Percentiles rank a stretch among this genome's conserved stretches.
phyloP scores from a whole-genome alignment of 1,140 invertebrate species.

The Drosophila sturtevanti region DNA sequence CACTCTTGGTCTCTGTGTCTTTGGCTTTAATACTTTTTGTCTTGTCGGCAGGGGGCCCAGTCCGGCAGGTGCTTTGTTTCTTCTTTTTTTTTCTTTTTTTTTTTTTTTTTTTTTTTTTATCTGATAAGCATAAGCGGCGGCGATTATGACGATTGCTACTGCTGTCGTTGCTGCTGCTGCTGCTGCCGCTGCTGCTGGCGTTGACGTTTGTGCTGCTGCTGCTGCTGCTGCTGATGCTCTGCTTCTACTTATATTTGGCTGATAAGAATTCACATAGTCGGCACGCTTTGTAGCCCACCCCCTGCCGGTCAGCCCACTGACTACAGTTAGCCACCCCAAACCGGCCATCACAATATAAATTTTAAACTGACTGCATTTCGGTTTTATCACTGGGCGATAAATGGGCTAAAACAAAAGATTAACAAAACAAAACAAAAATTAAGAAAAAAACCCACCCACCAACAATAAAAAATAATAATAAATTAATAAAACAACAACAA shows the following conservation, averaged over 20 bases:
- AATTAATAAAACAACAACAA: constrained; percentile 17
- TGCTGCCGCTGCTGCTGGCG: constrained; percentile 19
- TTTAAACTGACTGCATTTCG: constrained; percentile 25
- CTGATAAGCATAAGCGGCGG: background rate
- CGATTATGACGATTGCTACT: background rate
- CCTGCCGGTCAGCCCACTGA: constrained; percentile 10
- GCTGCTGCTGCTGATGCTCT: background rate
- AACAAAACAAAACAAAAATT: constrained; percentile 31
- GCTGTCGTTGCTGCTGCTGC: constrained; percentile 7
- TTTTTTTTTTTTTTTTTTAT: constrained; percentile 1
- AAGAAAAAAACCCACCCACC: no score
- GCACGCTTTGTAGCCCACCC: constrained; percentile 57
- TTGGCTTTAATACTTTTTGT: background rate
- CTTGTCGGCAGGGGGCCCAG: constrained; percentile 42
- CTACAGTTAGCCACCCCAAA: background rate
- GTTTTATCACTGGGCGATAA: constrained; percentile 64
- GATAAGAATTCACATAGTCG: constrained; percentile 58
- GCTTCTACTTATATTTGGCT: constrained; percentile 4
- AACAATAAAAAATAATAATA: constrained; percentile 17
- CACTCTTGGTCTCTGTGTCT: background rate
- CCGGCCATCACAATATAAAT: constrained; percentile 52
- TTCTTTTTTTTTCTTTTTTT: constrained; percentile 22
- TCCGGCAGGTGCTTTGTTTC: constrained; percentile 51
- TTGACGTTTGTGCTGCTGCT: background rate
- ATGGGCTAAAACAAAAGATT: constrained; percentile 45